Percentiles rank a stretch among this genome's conserved stretches.
These are phyloP conservation scores for Pempheris klunzingeri DNA, from an alignment of 2,797 vertebrate species.

Conservation along the genomic window DNA sequence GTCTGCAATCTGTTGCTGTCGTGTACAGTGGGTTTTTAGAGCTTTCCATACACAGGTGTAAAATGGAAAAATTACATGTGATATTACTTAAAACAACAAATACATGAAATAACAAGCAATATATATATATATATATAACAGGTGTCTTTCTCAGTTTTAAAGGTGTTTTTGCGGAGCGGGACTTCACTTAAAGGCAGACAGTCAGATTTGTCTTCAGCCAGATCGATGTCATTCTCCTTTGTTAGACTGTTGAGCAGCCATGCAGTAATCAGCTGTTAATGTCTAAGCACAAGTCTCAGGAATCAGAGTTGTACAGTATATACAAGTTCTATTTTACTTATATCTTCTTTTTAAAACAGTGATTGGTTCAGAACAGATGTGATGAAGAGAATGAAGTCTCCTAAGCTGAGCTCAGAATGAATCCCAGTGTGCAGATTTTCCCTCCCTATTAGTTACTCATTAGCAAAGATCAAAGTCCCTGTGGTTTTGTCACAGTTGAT, in stretches of 20 bases:
- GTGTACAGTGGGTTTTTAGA: too few relatives aligned
- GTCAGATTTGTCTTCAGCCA: neutral
- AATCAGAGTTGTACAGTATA: neutral
- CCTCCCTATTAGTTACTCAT: slow-evolving; percentile 40
- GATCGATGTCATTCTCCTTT: neutral
- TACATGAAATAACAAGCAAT: too few relatives aligned
- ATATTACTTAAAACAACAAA: too few relatives aligned
- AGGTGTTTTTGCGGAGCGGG: too few relatives aligned
- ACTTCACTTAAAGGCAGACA: neutral
- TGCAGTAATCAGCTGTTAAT: rapidly evolving
- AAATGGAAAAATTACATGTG: too few relatives aligned
- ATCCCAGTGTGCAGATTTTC: neutral
- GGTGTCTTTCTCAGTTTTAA: too few relatives aligned
- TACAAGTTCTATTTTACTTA: neutral
- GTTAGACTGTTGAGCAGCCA: neutral
- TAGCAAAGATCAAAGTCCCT: slow-evolving; percentile 17
- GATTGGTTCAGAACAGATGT: neutral
- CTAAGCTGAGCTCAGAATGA: rapidly evolving
- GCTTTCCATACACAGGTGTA: too few relatives aligned
- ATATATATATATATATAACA: too few relatives aligned
- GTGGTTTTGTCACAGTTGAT: neutral
- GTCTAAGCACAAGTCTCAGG: neutral
- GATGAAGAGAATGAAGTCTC: neutral
- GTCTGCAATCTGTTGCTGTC: too few relatives aligned
- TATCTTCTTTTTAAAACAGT: rapidly evolving